Percentiles rank a stretch among this genome's conserved stretches.
These are phyloP conservation scores for Apis laboriosa DNA, from an alignment of 1,140 invertebrate genomes.

Conservation along the genomic window DNA sequence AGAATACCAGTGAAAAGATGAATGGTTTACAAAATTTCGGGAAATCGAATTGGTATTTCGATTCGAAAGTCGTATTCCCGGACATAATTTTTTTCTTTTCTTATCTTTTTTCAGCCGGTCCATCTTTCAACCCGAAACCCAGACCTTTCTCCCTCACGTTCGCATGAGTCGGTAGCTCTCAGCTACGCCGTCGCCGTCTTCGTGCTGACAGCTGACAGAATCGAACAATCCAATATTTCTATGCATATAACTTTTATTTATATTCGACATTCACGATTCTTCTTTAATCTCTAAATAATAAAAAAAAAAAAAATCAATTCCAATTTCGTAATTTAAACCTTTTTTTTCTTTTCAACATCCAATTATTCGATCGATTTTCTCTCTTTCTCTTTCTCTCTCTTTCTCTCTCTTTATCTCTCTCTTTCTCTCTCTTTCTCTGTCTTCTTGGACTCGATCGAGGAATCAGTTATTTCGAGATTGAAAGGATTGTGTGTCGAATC, in stretches of 20 bases:
- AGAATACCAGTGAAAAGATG: neutral
- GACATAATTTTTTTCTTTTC: conserved; percentile 78
- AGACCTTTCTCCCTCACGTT: conserved; percentile 83
- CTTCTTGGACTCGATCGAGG: no score
- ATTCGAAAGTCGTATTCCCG: conserved; percentile 20
- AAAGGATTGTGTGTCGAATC: conserved; percentile 35
- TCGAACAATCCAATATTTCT: conserved; percentile 51
- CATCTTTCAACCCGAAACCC: conserved; percentile 84
- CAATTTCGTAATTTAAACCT: neutral
- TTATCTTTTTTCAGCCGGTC: conserved; percentile 84
- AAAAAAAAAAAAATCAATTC: no score
- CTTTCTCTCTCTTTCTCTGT: no score
- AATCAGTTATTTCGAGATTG: conserved; percentile 16
- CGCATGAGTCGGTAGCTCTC: conserved; percentile 82
- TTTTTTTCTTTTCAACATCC: no score
- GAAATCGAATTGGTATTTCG: neutral
- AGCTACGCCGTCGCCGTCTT: conserved; percentile 71
- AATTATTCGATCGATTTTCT: neutral
- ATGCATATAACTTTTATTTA: conserved; percentile 31
- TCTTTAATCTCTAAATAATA: conserved; percentile 19
- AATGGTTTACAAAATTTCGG: neutral
- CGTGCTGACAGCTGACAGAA: conserved; percentile 58
- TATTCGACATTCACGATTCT: conserved; percentile 44
- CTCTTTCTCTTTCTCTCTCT: no score
- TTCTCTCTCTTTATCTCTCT: no score